Evolutionary conservation across 2,113 vertebrate genomes (phyloP).

Genomic region (Cephalopterus ornatus): DNA sequence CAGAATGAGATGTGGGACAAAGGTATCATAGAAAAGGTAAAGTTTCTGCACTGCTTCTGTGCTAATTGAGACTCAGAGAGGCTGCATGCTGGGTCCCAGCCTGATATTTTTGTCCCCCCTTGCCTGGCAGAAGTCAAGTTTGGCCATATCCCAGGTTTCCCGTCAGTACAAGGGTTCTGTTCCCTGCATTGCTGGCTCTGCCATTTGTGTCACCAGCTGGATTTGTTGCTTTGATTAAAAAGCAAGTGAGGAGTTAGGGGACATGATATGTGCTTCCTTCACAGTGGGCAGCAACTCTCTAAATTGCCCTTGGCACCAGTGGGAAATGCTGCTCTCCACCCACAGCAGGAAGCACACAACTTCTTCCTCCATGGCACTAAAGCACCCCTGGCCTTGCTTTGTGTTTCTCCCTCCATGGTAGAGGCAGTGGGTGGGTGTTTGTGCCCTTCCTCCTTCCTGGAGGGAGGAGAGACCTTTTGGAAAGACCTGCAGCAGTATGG

Average conservation of each 20-base stretch:
- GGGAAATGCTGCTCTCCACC: background rate
- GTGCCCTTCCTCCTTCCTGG: background rate
- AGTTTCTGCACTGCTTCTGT: background rate
- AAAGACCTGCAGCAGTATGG: background rate
- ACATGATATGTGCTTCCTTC: accelerated
- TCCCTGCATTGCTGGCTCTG: background rate
- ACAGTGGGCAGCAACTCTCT: background rate
- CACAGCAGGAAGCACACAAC: background rate
- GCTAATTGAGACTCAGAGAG: background rate
- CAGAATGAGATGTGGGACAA: background rate
- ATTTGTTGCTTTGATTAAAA: background rate
- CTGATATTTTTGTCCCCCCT: background rate
- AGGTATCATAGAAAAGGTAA: background rate
- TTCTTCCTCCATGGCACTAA: background rate
- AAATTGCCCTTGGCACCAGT: background rate
- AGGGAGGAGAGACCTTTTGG: background rate
- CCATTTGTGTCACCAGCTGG: background rate
- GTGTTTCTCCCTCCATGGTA: background rate
- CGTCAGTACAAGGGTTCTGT: background rate
- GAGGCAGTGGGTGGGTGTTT: background rate
- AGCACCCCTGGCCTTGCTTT: background rate
- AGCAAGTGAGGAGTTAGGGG: background rate
- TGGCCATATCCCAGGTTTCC: background rate
- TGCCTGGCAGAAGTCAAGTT: background rate
- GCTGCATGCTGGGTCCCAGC: background rate